Conservation (phyloP, 2,888 invertebrate genomes). For the Oscheius sp. region DNA sequence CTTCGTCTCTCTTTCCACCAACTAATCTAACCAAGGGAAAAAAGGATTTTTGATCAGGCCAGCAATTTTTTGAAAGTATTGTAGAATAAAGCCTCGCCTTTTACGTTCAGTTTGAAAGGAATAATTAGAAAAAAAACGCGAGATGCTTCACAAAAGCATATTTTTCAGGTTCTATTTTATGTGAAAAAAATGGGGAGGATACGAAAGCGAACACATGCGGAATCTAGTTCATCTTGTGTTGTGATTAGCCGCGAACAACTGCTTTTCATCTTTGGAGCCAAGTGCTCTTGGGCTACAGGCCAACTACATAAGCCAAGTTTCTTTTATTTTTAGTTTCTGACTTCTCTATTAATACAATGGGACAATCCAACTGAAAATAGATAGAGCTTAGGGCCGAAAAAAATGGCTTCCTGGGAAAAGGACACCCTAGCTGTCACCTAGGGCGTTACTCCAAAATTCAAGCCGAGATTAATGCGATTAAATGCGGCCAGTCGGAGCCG, state of each 20-base stretch:
- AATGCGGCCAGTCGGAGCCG: neutral
- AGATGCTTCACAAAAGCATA: no score
- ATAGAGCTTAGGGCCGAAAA: no score
- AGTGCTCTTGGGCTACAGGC: neutral
- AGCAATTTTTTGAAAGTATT: no score
- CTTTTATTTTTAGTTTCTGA: no score
- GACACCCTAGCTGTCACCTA: neutral
- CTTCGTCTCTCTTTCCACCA: neutral
- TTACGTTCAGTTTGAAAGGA: no score
- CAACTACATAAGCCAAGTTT: neutral
- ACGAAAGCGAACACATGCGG: neutral
- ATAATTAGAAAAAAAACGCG: no score
- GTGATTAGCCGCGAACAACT: neutral
- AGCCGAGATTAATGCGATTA: conserved; percentile 17
- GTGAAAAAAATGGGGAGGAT: neutral
- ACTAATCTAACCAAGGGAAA: neutral
- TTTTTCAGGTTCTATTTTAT: no score
- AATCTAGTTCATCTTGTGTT: neutral
- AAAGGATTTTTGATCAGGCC: neutral
- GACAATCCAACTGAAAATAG: neutral
- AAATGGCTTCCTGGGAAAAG: neutral
- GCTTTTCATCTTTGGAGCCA: neutral
- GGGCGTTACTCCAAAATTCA: neutral
- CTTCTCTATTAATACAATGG: no score
- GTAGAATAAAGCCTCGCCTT: neutral